A percentile compares a stretch with the other conserved stretches of the same genome.
Evolutionary conservation across 2,888 invertebrate species (phyloP).

Genomic region (Cantharis rustica): DNA sequence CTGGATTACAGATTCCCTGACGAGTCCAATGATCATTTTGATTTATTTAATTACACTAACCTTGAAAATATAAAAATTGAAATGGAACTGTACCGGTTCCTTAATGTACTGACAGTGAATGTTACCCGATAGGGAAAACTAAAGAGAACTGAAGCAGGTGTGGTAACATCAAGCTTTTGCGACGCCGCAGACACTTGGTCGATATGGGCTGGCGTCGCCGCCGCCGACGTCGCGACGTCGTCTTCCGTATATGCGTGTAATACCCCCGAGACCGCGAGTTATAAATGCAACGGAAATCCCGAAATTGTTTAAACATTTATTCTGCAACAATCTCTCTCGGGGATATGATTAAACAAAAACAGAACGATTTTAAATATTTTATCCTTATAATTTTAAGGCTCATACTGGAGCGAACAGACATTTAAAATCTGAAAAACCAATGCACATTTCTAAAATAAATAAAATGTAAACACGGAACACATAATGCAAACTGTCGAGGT

Average conservation of each 20-base stretch:
- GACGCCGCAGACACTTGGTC: constrained; percentile 54
- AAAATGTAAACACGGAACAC: background rate
- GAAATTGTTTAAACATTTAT: constrained; percentile 1
- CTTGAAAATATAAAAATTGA: constrained; percentile 13
- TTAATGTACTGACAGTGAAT: constrained; percentile 16
- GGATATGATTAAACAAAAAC: background rate
- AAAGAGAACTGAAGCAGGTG: constrained; percentile 48
- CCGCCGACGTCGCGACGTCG: constrained; percentile 36
- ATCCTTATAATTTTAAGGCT: background rate
- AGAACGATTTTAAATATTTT: background rate
- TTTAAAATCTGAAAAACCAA: background rate
- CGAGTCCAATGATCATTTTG: constrained; percentile 85
- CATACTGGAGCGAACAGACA: background rate
- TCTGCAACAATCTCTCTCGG: background rate
- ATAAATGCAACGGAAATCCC: constrained; percentile 11
- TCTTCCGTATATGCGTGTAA: constrained; percentile 32
- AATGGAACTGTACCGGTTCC: constrained; percentile 20
- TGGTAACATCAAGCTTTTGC: constrained; percentile 52
- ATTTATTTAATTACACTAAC: constrained; percentile 20
- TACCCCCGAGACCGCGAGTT: constrained; percentile 17
- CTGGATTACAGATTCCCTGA: constrained; percentile 90
- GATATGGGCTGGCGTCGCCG: constrained; percentile 48
- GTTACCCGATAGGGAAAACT: constrained; percentile 13
- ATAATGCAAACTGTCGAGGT: background rate
- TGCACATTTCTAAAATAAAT: background rate